Evolutionary conservation across 2,888 invertebrate genomes (phyloP).

Genomic region (Encarsia formosa): DNA sequence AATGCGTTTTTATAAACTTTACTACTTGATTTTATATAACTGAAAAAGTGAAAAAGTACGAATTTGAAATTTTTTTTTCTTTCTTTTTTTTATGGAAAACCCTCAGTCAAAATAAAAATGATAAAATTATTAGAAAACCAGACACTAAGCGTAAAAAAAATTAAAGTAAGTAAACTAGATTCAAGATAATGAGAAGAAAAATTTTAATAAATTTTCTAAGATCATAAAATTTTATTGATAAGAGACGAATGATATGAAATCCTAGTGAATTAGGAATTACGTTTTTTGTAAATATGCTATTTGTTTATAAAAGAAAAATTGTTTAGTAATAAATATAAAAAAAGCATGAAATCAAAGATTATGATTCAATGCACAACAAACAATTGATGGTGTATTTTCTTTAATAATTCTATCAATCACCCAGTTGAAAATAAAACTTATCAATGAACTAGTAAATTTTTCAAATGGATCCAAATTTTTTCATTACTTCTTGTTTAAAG

Average conservation of each 20-base stretch:
- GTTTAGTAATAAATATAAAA: slow-evolving; percentile 42
- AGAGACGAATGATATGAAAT: slow-evolving; percentile 35
- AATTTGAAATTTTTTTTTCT: too few species aligned
- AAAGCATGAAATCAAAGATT: slow-evolving; percentile 31
- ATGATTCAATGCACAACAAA: slow-evolving; percentile 21
- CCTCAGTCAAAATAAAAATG: too few species aligned
- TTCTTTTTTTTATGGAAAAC: too few species aligned
- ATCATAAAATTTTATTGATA: slow-evolving; percentile 9
- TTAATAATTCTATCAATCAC: slow-evolving; percentile 12
- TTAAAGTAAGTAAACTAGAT: slow-evolving; percentile 28
- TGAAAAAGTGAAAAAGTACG: not conserved
- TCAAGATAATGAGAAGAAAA: slow-evolving; percentile 25
- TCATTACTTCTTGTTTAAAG: not conserved
- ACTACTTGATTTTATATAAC: not conserved
- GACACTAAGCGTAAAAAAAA: too few species aligned
- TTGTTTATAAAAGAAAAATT: slow-evolving; percentile 39
- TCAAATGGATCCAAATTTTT: not conserved
- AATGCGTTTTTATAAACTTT: too few species aligned
- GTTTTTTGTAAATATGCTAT: slow-evolving; percentile 40
- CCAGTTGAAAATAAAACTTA: not conserved
- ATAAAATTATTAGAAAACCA: too few species aligned
- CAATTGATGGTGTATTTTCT: slow-evolving; percentile 20
- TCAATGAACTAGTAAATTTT: not conserved
- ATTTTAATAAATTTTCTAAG: slow-evolving; percentile 13
- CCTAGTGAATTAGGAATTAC: slow-evolving; percentile 37